Evolutionary conservation across 2,888 invertebrate genomes (phyloP), one percentile per base, ranked within the genome.

Genomic region (Mesorhabditis spiculigera): DNA sequence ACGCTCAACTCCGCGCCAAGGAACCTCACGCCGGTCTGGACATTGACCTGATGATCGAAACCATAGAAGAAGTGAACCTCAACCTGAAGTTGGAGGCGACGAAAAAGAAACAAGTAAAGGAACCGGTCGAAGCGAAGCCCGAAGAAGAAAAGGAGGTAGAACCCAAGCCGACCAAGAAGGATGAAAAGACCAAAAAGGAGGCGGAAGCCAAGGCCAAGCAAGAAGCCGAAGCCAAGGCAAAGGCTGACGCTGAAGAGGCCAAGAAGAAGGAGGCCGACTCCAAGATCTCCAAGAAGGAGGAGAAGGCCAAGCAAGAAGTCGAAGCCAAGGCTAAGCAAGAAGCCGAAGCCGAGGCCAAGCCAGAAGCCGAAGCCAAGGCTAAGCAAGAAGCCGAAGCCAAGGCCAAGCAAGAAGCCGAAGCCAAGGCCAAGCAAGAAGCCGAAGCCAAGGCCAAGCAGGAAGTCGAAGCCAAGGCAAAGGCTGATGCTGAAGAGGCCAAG

Each of bases 41-140:
- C 8, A 50, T 50, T 50, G 58, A 50, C n/a, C n/a, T 50, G 58
- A 13, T 50, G 58, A 50, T 50, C n/a, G 58, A 50, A 50, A 50
- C 58, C 8, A 50, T 50, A 50, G 58, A 50, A n/a, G 58, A 50
- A 50, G 58, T 50, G 10, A n/a, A 10, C 58, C n/a, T 50, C 58
- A 50, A 10, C 6, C n/a, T 50, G 58, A 28, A 28, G 28, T 28
- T 28, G 28, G 28, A 28, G 28, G 28, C 28, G 28, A 28, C 28
- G 28, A n/a, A 50, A 50, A 50, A 50, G 58, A 50, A 50, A n/a
- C 58, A 50, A n/a, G 58, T n/a, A 13, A n/a, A 50, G 58, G 58
- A 50, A n/a, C 10, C 58, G 10, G n/a, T 13, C 10, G n/a, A 50
- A 50, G 8, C 58, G 8, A n/a, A 50, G n/a, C 10, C 58, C 58